Conservation (phyloP, 2,888 invertebrate genomes). For the Tetanocera ferruginea region DNA sequence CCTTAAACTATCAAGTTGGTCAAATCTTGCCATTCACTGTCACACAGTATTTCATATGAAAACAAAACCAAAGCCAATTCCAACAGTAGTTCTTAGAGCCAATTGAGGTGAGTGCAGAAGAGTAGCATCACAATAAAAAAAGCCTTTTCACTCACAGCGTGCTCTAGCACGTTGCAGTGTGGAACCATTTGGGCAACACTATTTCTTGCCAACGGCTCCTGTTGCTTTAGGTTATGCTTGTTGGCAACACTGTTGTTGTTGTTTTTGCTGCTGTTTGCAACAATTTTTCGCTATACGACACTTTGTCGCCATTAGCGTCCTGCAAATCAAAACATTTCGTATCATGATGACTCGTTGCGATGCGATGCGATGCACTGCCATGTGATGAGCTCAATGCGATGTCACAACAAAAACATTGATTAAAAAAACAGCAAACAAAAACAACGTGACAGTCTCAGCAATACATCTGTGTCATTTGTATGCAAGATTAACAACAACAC, state of each 20-base stretch:
- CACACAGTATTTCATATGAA: too few species aligned
- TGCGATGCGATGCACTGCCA: neutral
- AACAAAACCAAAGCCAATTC: too few species aligned
- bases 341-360: constrained; percentile 19
- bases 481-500: constrained; percentile 57
- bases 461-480: constrained; percentile 63
- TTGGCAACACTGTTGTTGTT: neutral
- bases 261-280: constrained; percentile 10
- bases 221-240: neutral
- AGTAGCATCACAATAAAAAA: too few species aligned
- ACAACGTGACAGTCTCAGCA: constrained; percentile 10
- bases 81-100: too few species aligned
- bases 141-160: neutral
- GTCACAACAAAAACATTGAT: neutral
- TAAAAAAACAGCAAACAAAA: neutral
- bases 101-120: too few species aligned
- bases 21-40: too few species aligned
- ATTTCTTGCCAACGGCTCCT: neutral
- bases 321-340: constrained; percentile 42
- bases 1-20: too few species aligned
- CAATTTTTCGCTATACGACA: constrained; percentile 64
- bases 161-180: neutral
- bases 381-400: neutral
- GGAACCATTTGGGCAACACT: neutral
- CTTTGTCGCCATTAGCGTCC: constrained; percentile 68